Conservation (phyloP, 2,113 vertebrate species). For the Carettochelys insculpta region DNA sequence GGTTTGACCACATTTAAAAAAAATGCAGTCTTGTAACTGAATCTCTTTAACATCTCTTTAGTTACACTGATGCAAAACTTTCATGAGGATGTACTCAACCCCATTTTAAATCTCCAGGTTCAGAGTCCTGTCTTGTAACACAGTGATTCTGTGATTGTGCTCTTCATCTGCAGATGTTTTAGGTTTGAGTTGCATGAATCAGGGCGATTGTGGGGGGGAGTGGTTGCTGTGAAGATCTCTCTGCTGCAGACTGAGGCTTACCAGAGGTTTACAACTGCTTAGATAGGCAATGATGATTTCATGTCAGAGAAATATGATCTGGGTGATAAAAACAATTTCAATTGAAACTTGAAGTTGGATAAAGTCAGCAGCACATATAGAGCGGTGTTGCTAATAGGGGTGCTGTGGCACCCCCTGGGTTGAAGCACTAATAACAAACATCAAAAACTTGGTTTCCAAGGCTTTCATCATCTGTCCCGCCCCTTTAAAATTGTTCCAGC, state of each 20-base stretch:
- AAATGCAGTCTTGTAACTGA: not conserved
- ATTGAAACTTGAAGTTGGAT: not conserved
- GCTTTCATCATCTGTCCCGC: no score
- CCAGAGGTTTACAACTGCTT: not conserved
- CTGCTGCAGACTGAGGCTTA: not conserved
- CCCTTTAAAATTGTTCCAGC: no score
- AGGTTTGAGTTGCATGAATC: not conserved
- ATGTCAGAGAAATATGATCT: fast-evolving
- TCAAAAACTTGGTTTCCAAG: no score
- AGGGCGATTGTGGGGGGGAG: not conserved
- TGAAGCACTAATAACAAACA: no score
- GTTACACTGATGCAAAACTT: no score
- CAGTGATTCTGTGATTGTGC: no score
- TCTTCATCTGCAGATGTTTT: not conserved
- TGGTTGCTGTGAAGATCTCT: not conserved
- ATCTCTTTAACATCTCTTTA: no score
- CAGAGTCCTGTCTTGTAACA: no score
- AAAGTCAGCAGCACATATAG: not conserved
- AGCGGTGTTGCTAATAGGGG: no score
- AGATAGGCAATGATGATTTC: not conserved
- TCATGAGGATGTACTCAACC: not conserved
- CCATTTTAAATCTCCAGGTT: not conserved
- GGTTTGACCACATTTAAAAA: not conserved
- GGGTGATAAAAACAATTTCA: not conserved
- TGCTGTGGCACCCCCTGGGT: no score